These are phyloP conservation scores for Palythoa grandiflora DNA, from an alignment of 92 coral and sea anemone species.

Conservation along the genomic window DNA sequence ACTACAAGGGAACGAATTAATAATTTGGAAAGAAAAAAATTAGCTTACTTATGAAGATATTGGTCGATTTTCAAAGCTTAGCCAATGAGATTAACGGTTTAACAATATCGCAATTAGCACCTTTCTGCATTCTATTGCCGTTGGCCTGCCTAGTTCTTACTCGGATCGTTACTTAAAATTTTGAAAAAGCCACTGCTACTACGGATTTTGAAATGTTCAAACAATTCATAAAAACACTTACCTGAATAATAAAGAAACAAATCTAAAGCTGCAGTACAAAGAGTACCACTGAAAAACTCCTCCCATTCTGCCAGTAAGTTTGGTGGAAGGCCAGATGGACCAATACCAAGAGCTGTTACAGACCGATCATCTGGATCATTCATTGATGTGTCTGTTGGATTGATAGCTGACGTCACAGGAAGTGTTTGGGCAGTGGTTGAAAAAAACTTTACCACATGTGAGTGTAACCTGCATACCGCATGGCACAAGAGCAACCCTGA, in stretches of 20 bases:
- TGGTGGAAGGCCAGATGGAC: slow-evolving; percentile 56
- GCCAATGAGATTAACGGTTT: too few relatives aligned
- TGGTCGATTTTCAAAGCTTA: too few relatives aligned
- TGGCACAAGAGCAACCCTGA: slow-evolving; percentile 62
- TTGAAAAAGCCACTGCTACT: too few relatives aligned
- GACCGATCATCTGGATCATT: not conserved
- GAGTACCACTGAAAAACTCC: slow-evolving; percentile 87
- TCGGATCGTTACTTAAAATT: too few relatives aligned
- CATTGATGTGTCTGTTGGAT: slow-evolving; percentile 8
- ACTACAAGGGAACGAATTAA: too few relatives aligned
- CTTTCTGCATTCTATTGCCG: too few relatives aligned
- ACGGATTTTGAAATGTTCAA: not conserved
- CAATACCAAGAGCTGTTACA: not conserved
- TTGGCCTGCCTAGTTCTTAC: too few relatives aligned
- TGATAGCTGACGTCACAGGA: slow-evolving; percentile 5
- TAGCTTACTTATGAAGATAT: too few relatives aligned
- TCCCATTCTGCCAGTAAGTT: slow-evolving; percentile 85
- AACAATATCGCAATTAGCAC: too few relatives aligned
- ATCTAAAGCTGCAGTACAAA: slow-evolving; percentile 66
- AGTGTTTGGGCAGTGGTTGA: slow-evolving; percentile 55
- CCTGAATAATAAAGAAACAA: slow-evolving; percentile 80
- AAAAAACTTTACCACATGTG: slow-evolving; percentile 73
- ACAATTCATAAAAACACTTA: slow-evolving; percentile 1
- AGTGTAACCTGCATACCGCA: slow-evolving; percentile 59
- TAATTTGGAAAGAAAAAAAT: too few relatives aligned